Percentiles rank a stretch among this genome's conserved stretches.
Evolutionary conservation across 2,797 vertebrate genomes (phyloP).

Genomic region (Peromyscus nudipes): DNA sequence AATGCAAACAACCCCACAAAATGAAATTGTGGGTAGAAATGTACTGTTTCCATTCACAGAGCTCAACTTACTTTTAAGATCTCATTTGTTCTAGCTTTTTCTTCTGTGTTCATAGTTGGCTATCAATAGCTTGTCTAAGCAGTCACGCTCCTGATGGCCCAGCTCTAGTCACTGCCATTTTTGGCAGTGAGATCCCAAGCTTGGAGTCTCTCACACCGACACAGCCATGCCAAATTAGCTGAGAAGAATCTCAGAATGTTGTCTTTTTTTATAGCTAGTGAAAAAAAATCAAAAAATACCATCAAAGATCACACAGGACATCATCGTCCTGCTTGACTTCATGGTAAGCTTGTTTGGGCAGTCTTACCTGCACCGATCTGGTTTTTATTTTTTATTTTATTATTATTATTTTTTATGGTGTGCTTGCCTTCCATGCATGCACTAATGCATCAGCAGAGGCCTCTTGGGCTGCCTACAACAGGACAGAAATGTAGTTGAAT

Average conservation of each 20-base stretch:
- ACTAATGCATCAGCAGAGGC: neutral
- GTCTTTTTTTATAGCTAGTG: slow-evolving; percentile 60
- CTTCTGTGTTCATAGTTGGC: slow-evolving; percentile 12
- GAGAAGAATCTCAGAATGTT: slow-evolving; percentile 68
- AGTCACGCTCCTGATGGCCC: slow-evolving; percentile 68
- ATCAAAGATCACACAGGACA: neutral
- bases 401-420: neutral
- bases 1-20: neutral
- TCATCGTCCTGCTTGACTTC: neutral
- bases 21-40: slow-evolving; percentile 3
- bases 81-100: neutral
- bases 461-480: neutral
- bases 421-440: neutral
- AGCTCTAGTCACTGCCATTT: slow-evolving; percentile 68
- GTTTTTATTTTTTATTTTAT: neutral
- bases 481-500: neutral
- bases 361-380: neutral
- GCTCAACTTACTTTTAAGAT: slow-evolving; percentile 60
- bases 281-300: slow-evolving; percentile 60
- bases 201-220: slow-evolving; percentile 57
- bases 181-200: slow-evolving; percentile 67
- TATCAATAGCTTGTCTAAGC: slow-evolving; percentile 63
- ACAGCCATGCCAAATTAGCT: slow-evolving; percentile 70
- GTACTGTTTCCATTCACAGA: slow-evolving; percentile 47
- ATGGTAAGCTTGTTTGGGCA: neutral